These are phyloP conservation scores for Periphyllus acericola DNA, from an alignment of 2,888 invertebrate species.

Conservation along the genomic window DNA sequence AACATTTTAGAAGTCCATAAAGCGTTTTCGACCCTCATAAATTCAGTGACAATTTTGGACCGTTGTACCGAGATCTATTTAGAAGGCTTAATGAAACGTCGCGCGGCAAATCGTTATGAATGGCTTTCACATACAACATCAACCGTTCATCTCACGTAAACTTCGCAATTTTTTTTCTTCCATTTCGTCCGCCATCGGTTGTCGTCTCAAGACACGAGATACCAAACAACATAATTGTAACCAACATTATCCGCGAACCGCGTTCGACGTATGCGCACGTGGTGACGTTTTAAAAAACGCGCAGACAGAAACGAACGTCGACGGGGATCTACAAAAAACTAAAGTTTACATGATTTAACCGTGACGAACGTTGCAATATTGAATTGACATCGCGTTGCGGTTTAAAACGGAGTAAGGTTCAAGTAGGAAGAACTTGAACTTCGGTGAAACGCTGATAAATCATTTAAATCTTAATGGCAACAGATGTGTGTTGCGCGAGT, in stretches of 20 bases:
- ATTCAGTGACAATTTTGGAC: conserved; percentile 15
- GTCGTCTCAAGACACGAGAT: not conserved
- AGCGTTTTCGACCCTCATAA: conserved; percentile 21
- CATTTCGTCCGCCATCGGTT: not conserved
- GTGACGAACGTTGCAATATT: too few relatives aligned
- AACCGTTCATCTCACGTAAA: conserved; percentile 18
- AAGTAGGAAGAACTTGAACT: too few relatives aligned
- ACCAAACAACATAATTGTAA: not conserved
- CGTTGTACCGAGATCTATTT: conserved; percentile 3
- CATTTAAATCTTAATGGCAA: too few relatives aligned
- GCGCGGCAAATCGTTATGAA: conserved; percentile 11
- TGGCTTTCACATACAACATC: conserved; percentile 20
- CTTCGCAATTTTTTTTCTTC: not conserved
- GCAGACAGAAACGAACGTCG: too few relatives aligned
- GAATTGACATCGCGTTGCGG: too few relatives aligned
- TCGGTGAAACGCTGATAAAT: too few relatives aligned
- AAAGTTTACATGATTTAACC: too few relatives aligned
- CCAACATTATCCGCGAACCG: not conserved
- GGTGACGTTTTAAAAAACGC: too few relatives aligned
- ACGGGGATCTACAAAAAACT: too few relatives aligned
- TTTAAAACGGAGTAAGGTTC: too few relatives aligned
- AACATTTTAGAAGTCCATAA: conserved; percentile 5
- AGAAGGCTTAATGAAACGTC: conserved; percentile 20
- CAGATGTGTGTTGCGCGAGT: too few relatives aligned
- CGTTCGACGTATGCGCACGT: not conserved